Evolutionary conservation across 2,113 vertebrate species (phyloP).

Genomic region (Hucho hucho): DNA sequence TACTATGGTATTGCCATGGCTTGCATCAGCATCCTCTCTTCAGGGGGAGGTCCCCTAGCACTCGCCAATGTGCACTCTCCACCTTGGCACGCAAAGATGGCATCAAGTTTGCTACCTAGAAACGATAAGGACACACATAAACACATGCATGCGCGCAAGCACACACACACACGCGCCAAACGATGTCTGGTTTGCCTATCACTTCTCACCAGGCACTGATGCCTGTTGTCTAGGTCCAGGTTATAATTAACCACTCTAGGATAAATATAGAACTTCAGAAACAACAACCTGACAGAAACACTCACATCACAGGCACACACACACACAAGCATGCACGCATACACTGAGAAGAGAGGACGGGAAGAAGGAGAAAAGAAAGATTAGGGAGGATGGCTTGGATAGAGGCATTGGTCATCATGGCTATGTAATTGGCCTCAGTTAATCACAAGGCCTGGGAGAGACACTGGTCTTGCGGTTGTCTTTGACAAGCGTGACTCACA

Average conservation of each 20-base stretch:
- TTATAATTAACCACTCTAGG: conserved; percentile 7
- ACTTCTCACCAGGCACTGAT: not conserved
- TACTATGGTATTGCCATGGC: not conserved
- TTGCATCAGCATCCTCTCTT: not conserved
- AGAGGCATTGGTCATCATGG: no score
- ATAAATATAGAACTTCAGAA: not conserved
- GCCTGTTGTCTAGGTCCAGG: conserved; percentile 7
- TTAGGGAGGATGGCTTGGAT: not conserved
- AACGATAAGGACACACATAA: not conserved
- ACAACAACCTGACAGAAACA: not conserved
- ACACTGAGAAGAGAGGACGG: not conserved
- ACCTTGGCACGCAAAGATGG: not conserved
- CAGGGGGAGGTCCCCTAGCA: not conserved
- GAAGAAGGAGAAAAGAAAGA: not conserved
- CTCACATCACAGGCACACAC: not conserved
- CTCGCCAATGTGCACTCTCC: not conserved
- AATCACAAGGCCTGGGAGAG: no score
- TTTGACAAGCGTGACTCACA: no score
- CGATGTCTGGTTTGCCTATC: not conserved
- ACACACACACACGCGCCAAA: not conserved
- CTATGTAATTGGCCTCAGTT: no score
- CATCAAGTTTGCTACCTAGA: not conserved
- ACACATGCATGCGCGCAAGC: not conserved
- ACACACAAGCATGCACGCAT: not conserved
- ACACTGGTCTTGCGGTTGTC: no score